A percentile compares a stretch with the other conserved stretches of the same genome.
phyloP scores from a whole-genome alignment of 2,113 vertebrate species.

The Anoplopoma fimbria region DNA sequence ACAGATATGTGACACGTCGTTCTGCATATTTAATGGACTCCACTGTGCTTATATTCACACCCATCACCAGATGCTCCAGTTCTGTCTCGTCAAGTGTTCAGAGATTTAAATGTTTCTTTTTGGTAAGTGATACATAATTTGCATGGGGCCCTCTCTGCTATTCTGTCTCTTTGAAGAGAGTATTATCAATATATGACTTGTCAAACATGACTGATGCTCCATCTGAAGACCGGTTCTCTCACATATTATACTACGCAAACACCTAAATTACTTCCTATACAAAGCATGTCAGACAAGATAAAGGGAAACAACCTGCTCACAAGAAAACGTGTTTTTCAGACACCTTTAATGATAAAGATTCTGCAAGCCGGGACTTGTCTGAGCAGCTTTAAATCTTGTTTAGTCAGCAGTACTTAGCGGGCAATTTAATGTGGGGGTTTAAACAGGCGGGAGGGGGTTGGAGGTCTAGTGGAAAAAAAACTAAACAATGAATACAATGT shows the following conservation, averaged over 20 bases:
- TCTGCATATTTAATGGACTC: conserved; percentile 24
- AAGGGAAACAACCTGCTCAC: neutral
- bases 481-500: conserved; percentile 59
- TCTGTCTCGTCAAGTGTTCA: conserved; percentile 19
- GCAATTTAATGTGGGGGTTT: conserved; percentile 26
- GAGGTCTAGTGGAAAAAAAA: conserved; percentile 34
- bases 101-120: neutral
- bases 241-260: conserved; percentile 15
- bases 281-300: conserved; percentile 30
- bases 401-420: conserved; percentile 54
- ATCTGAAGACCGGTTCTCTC: conserved; percentile 30
- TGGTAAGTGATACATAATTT: neutral
- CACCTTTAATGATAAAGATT: conserved; percentile 25
- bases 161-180: conserved; percentile 24
- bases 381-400: conserved; percentile 37
- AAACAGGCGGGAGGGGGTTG: conserved; percentile 14
- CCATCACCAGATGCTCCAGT: conserved; percentile 29
- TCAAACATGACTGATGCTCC: conserved; percentile 16
- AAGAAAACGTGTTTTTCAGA: conserved; percentile 38
- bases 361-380: conserved; percentile 21
- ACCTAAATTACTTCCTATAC: conserved; percentile 33
- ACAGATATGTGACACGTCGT: conserved; percentile 41
- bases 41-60: conserved; percentile 6
- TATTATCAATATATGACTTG: conserved; percentile 56
- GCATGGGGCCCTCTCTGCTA: neutral